These are phyloP conservation scores for Zaprionus lachaisei DNA, from an alignment of 1,140 invertebrate genomes.

Conservation along the genomic window DNA sequence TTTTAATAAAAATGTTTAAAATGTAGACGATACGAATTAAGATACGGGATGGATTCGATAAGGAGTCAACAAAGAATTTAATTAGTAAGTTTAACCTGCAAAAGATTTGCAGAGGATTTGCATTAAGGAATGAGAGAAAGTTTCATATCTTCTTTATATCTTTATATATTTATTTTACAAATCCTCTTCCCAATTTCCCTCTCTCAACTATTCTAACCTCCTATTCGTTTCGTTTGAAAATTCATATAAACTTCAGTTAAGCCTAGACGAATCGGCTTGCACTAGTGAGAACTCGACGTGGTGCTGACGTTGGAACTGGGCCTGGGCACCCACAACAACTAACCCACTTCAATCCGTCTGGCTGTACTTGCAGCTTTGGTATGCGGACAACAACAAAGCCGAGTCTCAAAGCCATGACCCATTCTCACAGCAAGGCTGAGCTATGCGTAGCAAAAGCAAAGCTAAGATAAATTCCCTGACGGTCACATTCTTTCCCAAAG, in stretches of 20 bases:
- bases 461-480: constrained; percentile 55
- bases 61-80: no score
- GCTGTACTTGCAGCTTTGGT: constrained; percentile 24
- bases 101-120: no score
- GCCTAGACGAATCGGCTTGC: not conserved
- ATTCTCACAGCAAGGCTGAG: constrained; percentile 63
- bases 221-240: constrained; percentile 11
- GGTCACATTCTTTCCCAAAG: constrained; percentile 73
- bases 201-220: constrained; percentile 1
- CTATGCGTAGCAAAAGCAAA: constrained; percentile 52
- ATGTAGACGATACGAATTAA: no score
- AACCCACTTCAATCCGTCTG: constrained; percentile 38
- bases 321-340: constrained; percentile 42
- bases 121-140: no score
- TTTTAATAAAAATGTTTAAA: not conserved
- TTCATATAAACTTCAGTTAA: constrained; percentile 19
- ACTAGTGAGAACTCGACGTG: constrained; percentile 11
- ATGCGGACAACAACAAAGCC: constrained; percentile 41
- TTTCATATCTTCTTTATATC: no score
- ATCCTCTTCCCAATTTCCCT: not conserved
- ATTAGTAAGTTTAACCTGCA: no score
- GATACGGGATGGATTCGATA: no score
- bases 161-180: not conserved
- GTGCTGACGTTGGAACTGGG: not conserved
- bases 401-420: constrained; percentile 56